These are phyloP conservation scores for Periparus ater DNA, from an alignment of 2,797 vertebrate genomes.

Conservation along the genomic window DNA sequence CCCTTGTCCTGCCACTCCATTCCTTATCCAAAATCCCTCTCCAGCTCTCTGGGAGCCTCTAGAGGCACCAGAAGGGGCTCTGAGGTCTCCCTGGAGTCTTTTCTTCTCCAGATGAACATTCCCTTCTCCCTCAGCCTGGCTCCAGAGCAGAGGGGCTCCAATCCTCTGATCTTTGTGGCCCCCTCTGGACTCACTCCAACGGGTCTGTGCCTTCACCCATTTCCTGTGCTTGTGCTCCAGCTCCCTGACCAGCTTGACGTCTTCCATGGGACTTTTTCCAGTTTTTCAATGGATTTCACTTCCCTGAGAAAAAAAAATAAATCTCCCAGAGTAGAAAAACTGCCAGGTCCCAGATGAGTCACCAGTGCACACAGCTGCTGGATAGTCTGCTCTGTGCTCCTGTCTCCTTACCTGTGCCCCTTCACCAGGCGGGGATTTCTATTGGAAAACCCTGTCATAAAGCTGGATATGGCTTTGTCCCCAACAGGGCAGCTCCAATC, in stretches of 20 bases:
- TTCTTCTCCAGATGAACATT: accelerated
- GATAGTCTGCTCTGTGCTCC: not conserved
- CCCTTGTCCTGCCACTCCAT: not conserved
- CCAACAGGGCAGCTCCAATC: not conserved
- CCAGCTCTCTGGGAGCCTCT: not conserved
- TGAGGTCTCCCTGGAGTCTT: not conserved
- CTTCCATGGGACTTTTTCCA: not conserved
- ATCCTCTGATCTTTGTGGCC: not conserved
- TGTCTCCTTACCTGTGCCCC: not conserved
- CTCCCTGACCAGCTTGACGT: accelerated
- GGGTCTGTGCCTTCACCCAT: not conserved
- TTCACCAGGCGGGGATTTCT: not conserved
- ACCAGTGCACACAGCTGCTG: not conserved
- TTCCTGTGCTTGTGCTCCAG: not conserved
- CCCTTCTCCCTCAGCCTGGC: not conserved
- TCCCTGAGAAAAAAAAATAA: not conserved
- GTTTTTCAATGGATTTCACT: not conserved
- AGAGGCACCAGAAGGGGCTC: not conserved
- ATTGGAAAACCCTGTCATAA: not conserved
- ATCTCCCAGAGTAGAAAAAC: not conserved
- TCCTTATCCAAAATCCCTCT: not conserved
- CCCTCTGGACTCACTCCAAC: not conserved
- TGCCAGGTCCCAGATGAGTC: not conserved
- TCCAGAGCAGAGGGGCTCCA: not conserved
- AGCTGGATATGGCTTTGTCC: not conserved